Conservation (phyloP, 2,888 invertebrate genomes). For the Meganola albula region DNA sequence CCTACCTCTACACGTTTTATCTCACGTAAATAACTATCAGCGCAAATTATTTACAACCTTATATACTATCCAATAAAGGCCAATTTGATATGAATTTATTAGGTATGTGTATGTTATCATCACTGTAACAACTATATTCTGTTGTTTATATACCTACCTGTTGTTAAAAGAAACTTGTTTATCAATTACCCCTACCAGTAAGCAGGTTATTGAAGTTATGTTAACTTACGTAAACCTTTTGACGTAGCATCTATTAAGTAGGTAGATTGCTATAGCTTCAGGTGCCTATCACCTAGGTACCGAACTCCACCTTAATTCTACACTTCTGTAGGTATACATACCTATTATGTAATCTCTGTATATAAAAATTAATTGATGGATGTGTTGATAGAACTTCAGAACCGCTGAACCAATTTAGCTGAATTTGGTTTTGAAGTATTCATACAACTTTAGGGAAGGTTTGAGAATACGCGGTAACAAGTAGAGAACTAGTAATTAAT, state of each 20-base stretch:
- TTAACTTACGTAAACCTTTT: slow-evolving; percentile 32
- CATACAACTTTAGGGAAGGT: too few species aligned
- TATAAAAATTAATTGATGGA: too few species aligned
- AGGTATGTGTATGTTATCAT: too few species aligned
- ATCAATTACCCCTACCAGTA: slow-evolving; percentile 56
- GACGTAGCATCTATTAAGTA: slow-evolving; percentile 14
- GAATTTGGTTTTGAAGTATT: too few species aligned
- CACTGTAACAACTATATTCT: slow-evolving; percentile 18
- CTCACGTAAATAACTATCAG: slow-evolving; percentile 55
- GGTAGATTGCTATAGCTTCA: background rate
- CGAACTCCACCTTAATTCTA: too few species aligned
- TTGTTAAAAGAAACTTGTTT: slow-evolving; percentile 69
- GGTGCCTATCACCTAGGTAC: too few species aligned
- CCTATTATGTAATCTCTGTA: background rate
- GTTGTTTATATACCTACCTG: slow-evolving; percentile 61
- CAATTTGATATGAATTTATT: too few species aligned
- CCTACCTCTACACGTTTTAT: slow-evolving; percentile 70
- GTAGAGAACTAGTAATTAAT: too few species aligned
- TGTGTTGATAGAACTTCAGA: too few species aligned
- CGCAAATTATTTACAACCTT: slow-evolving; percentile 40
- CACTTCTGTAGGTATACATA: too few species aligned
- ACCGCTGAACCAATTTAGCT: too few species aligned
- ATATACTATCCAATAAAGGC: slow-evolving; percentile 20
- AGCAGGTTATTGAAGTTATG: slow-evolving; percentile 39
- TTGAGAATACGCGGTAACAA: too few species aligned